phyloP scores from a whole-genome alignment of 2,113 vertebrate genomes.

The Oxyruncus cristatus region DNA sequence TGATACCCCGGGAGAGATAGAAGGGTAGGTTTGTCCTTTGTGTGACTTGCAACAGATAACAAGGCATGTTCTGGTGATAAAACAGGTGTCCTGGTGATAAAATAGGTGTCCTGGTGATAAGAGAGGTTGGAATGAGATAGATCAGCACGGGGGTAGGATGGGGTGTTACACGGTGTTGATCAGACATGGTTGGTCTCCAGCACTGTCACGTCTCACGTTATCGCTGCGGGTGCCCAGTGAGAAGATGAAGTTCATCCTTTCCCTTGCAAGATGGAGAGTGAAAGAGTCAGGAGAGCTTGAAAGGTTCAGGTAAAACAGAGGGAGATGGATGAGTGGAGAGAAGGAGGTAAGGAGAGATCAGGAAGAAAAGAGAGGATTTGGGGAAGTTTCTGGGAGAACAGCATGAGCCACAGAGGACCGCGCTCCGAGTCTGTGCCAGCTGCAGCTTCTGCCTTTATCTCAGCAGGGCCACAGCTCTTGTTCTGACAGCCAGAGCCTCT shows the following conservation, averaged over 20 bases:
- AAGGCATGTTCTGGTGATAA: not conserved
- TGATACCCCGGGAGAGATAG: not conserved
- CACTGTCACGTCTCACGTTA: not conserved
- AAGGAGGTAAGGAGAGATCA: not conserved
- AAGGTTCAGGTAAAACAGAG: not conserved
- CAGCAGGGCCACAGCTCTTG: not conserved
- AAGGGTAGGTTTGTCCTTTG: not conserved
- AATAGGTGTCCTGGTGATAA: not conserved
- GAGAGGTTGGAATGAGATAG: not conserved
- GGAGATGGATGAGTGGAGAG: not conserved
- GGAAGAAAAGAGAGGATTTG: not conserved
- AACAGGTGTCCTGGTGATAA: not conserved
- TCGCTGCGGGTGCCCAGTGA: rapidly evolving
- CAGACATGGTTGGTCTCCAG: not conserved
- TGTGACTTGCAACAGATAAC: not conserved
- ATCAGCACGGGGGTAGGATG: not conserved
- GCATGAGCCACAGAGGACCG: not conserved
- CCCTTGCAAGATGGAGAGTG: not conserved
- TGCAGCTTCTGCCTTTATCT: not conserved
- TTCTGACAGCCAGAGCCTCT: not conserved
- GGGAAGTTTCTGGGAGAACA: not conserved
- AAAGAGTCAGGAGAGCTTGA: not conserved
- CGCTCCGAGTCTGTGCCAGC: not conserved
- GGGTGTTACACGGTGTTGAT: not conserved
- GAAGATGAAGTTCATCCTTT: not conserved